These are phyloP conservation scores for Nemotelus pantherinus DNA, from an alignment of 2,888 invertebrate genomes.

Conservation along the genomic window DNA sequence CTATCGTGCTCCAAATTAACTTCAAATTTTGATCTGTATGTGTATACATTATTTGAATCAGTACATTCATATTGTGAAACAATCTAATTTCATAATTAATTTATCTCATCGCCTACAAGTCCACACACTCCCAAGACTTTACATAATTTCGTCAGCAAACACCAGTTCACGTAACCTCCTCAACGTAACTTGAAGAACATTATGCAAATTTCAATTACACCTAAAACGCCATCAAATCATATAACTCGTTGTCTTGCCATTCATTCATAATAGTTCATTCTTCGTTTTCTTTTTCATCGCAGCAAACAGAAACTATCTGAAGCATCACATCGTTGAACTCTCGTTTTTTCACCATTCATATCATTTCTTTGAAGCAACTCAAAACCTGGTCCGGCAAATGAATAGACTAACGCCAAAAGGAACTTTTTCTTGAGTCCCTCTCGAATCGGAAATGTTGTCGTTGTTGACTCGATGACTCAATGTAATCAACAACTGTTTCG, in stretches of 20 bases:
- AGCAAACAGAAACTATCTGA: not conserved
- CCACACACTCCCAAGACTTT: not conserved
- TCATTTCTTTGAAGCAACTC: not conserved
- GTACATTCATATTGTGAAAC: no score
- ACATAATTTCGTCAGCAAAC: not conserved
- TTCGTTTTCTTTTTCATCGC: no score
- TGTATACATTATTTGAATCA: no score
- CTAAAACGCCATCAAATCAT: not conserved
- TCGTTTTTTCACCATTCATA: not conserved
- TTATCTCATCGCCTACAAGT: no score
- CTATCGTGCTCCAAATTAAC: no score
- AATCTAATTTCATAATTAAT: no score
- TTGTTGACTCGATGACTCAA: not conserved
- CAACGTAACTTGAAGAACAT: conserved; percentile 1
- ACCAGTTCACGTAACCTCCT: not conserved
- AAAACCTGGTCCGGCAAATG: not conserved
- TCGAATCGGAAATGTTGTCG: not conserved
- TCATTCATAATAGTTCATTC: no score
- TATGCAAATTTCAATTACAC: conserved; percentile 17
- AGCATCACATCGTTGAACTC: conserved; percentile 16
- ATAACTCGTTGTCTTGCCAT: not conserved
- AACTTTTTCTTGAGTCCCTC: not conserved
- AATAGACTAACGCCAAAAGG: not conserved
- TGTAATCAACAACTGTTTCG: no score
- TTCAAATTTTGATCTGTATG: no score